phyloP scores from a whole-genome alignment of 2,113 vertebrate genomes.

The Hymenochirus boettgeri region DNA sequence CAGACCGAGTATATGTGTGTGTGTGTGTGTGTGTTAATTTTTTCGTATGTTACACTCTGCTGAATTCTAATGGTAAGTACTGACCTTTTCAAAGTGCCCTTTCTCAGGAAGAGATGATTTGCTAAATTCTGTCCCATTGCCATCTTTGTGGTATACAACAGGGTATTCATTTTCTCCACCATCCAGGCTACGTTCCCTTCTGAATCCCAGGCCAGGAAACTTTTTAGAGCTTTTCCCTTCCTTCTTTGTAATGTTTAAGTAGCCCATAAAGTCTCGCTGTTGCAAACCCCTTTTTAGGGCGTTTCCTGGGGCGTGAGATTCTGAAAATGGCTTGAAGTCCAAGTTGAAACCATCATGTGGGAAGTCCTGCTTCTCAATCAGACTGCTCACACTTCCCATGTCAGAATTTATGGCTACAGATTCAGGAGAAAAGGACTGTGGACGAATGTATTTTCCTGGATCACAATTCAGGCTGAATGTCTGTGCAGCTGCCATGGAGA shows the following conservation, averaged over 20 bases:
- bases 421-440: constrained; percentile 56
- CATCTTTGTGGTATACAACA: constrained; percentile 76
- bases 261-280: constrained; percentile 87
- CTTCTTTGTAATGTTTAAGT: constrained; percentile 88
- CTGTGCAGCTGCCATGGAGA: constrained; percentile 93
- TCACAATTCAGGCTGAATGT: constrained; percentile 76
- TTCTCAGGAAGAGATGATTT: constrained; percentile 87
- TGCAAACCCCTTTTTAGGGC: constrained; percentile 81
- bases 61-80: not conserved
- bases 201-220: constrained; percentile 59
- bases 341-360: constrained; percentile 69
- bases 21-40: too few relatives aligned
- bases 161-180: constrained; percentile 67
- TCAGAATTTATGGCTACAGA: constrained; percentile 56
- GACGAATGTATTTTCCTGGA: constrained; percentile 60
- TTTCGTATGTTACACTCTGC: too few relatives aligned
- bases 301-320: constrained; percentile 76
- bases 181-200: constrained; percentile 66
- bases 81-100: constrained; percentile 91
- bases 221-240: constrained; percentile 71
- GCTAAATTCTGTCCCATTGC: constrained; percentile 78
- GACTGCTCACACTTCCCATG: constrained; percentile 96
- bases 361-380: constrained; percentile 86
- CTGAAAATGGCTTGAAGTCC: constrained; percentile 66
- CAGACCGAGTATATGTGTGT: too few relatives aligned